A percentile compares a stretch with the other conserved stretches of the same genome.
Conservation (phyloP, 2,888 invertebrate genomes). For the Julus scanicus region DNA sequence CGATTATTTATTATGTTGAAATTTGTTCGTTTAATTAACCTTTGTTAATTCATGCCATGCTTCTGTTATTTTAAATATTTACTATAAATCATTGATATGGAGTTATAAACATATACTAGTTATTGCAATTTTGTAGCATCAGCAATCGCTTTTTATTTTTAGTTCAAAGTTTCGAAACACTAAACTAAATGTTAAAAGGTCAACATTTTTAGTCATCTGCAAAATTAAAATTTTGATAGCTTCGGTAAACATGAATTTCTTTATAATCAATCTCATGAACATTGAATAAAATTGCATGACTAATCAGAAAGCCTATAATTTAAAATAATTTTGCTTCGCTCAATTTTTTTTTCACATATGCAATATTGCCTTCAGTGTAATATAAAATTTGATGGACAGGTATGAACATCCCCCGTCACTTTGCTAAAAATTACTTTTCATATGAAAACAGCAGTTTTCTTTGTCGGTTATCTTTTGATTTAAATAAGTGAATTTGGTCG, state of each 20-base stretch:
- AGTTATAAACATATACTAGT: too few relatives aligned
- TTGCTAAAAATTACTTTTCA: constrained; percentile 15
- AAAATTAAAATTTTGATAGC: background rate
- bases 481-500: constrained; percentile 33
- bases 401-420: constrained; percentile 33
- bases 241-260: background rate
- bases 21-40: too few relatives aligned
- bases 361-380: background rate
- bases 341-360: background rate
- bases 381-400: constrained; percentile 16
- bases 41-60: too few relatives aligned
- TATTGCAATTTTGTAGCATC: too few relatives aligned
- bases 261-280: background rate
- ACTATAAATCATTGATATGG: too few relatives aligned
- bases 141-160: too few relatives aligned
- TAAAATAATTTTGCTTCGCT: constrained; percentile 17
- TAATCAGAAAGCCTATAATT: constrained; percentile 15
- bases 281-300: background rate
- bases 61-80: too few relatives aligned
- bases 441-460: constrained; percentile 21
- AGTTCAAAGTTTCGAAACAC: too few relatives aligned
- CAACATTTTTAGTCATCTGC: background rate
- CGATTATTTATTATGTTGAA: too few relatives aligned
- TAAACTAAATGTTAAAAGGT: too few relatives aligned
- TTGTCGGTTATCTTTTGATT: constrained; percentile 33